Evolutionary conservation across 2,888 invertebrate genomes (phyloP).

Genomic region (Ophion ventricosus): DNA sequence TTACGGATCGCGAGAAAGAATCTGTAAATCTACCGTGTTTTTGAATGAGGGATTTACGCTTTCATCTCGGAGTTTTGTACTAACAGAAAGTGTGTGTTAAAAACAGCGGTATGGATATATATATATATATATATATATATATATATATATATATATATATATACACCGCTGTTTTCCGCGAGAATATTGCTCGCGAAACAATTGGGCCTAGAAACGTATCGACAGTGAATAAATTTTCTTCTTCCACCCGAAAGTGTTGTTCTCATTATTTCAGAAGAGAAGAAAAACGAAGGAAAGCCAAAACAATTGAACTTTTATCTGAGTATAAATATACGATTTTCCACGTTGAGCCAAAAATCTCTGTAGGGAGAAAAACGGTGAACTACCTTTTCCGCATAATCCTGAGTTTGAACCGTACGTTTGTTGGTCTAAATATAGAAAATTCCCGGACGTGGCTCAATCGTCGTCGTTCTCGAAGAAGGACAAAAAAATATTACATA

Average conservation of each 20-base stretch:
- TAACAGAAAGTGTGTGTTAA: slow-evolving; percentile 23
- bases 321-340: slow-evolving; percentile 30
- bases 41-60: slow-evolving; percentile 30
- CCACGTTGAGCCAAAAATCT: slow-evolving; percentile 27
- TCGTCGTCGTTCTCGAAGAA: slow-evolving; percentile 66
- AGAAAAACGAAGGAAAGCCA: slow-evolving; percentile 1
- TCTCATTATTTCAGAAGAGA: slow-evolving; percentile 1
- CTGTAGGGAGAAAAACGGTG: slow-evolving; percentile 2
- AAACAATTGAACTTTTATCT: slow-evolving; percentile 12
- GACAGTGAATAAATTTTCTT: slow-evolving; percentile 26
- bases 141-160: slow-evolving; percentile 8
- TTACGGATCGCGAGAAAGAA: slow-evolving; percentile 22
- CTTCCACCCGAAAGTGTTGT: slow-evolving; percentile 22
- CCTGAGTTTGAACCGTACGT: slow-evolving; percentile 30
- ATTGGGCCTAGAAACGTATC: slow-evolving; percentile 23
- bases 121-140: neutral
- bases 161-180: slow-evolving; percentile 22
- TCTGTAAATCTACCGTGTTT: slow-evolving; percentile 18
- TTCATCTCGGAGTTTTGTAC: slow-evolving; percentile 42
- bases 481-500: slow-evolving; percentile 71
- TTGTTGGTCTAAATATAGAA: slow-evolving; percentile 1
- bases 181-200: slow-evolving; percentile 14
- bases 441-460: slow-evolving; percentile 4
- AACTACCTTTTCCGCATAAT: slow-evolving; percentile 33
- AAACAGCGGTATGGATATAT: slow-evolving; percentile 11